Conservation (phyloP, 2,888 invertebrate genomes). For the Nowickia ferox region DNA sequence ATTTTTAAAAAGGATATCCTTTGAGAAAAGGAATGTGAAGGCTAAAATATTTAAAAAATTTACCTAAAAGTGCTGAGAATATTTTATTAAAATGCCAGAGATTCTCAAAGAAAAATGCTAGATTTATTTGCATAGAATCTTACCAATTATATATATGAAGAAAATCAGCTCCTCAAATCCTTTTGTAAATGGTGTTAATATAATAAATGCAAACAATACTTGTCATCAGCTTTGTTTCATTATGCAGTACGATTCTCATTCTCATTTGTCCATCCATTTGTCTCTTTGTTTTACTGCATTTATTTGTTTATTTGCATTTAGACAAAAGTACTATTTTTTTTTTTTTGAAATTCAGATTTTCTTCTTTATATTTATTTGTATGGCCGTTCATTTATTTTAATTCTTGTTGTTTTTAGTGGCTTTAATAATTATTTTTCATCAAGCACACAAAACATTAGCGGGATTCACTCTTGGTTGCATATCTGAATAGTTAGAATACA, state of each 20-base stretch:
- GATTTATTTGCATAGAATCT: no score
- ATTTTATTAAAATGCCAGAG: no score
- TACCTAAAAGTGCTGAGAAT: no score
- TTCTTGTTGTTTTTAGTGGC: slow-evolving; percentile 10
- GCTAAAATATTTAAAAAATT: no score
- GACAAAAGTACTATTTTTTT: not conserved
- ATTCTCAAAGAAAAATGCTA: no score
- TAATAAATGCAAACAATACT: slow-evolving; percentile 34
- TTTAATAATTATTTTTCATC: slow-evolving; percentile 64
- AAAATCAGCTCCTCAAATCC: not conserved
- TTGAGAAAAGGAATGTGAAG: no score
- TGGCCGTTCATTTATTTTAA: slow-evolving; percentile 49
- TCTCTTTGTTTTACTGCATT: slow-evolving; percentile 34
- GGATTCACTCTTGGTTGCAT: no score
- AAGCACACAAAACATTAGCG: slow-evolving; percentile 60
- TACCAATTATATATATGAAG: no score
- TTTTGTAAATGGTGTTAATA: slow-evolving; percentile 32
- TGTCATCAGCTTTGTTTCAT: slow-evolving; percentile 49
- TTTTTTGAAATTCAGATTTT: slow-evolving; percentile 9
- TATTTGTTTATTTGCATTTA: slow-evolving; percentile 21
- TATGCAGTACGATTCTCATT: slow-evolving; percentile 11
- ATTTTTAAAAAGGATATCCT: no score
- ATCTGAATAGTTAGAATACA: no score
- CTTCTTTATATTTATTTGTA: slow-evolving; percentile 38
- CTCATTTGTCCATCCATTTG: slow-evolving; percentile 5